Evolutionary conservation across 1,140 invertebrate species (phyloP), one percentile per base, ranked within the genome.

Genomic region (Brachionus manjavacas): DNA sequence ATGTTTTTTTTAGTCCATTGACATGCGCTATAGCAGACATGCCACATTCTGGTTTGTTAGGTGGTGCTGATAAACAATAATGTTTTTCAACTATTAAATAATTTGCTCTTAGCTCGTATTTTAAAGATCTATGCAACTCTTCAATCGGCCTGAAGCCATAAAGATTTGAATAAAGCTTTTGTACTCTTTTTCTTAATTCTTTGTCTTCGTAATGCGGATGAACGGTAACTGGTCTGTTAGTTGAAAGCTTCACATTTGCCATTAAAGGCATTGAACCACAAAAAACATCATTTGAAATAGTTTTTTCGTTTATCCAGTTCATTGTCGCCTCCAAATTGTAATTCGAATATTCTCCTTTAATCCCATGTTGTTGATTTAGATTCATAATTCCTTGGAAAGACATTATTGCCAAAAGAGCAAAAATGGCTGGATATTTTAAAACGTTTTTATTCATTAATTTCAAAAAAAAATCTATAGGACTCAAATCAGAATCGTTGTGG

Each of bases 261-360:
- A 94, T 94, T 4, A 94, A 89, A 4, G 94, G 93, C 94, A 95
- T 95, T 84, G 94, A 92, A 28, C 94, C 94, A 85, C 93, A 94
- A 91, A 95, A 95, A 23, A 92, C 93, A 25, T 92, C 92, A 87
- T 91, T 87, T 86, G 86, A 83, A 14, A 84, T 84, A 1, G 93
- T 94, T 83, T 92, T 91, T 0, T 86, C 85, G 31, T 91, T 91
- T 70, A 95, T 92, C 94, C 94, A 95, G 43, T 92, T 90, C 28
- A 95, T 90, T 39, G 95, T 87, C 86, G 94, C 91, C 88, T 95
- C 94, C 85, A 94, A 91, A 8, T 92, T 90, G 35, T 92, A 88
- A 86, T 94, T 93, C 83, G 90, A 92, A 86, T 93, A 94, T 85
- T 90, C 90, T 87, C 91, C 91, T 64, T 89, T 85, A 46, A 91